Conservation (phyloP, 1,140 invertebrate genomes). For the Berghia stephanieae region DNA sequence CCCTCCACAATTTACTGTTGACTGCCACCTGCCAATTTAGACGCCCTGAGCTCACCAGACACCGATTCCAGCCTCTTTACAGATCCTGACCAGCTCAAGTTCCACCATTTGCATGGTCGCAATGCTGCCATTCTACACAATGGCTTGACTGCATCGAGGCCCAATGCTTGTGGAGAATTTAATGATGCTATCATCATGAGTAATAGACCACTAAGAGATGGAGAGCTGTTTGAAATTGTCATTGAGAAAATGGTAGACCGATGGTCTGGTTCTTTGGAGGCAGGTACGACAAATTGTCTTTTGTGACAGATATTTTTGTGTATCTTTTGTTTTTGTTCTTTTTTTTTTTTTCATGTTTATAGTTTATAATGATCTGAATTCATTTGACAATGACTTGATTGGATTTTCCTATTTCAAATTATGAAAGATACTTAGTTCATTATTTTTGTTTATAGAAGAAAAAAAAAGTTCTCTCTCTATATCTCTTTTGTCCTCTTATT, state of each 20-base stretch:
- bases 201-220: slow-evolving; percentile 84
- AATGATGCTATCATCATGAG: slow-evolving; percentile 94
- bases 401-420: too few species aligned
- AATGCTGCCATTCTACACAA: slow-evolving; percentile 89
- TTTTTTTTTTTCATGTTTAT: too few species aligned
- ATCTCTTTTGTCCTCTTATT: too few species aligned
- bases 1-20: too few species aligned
- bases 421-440: too few species aligned
- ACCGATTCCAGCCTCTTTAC: slow-evolving; percentile 49
- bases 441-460: too few species aligned
- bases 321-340: not conserved
- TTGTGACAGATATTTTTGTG: not conserved
- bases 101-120: slow-evolving; percentile 87
- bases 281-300: slow-evolving; percentile 69
- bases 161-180: slow-evolving; percentile 88
- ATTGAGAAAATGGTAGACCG: slow-evolving; percentile 92
- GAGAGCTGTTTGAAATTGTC: slow-evolving; percentile 91
- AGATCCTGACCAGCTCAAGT: slow-evolving; percentile 77
- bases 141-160: slow-evolving; percentile 82
- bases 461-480: too few species aligned
- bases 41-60: slow-evolving; percentile 54
- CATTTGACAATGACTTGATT: too few species aligned
- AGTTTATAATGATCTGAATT: too few species aligned
- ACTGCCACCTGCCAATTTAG: too few species aligned
- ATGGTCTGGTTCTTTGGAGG: slow-evolving; percentile 90